These are phyloP conservation scores for Drosophila azteca DNA, from an alignment of 1,140 invertebrate genomes.

Conservation along the genomic window DNA sequence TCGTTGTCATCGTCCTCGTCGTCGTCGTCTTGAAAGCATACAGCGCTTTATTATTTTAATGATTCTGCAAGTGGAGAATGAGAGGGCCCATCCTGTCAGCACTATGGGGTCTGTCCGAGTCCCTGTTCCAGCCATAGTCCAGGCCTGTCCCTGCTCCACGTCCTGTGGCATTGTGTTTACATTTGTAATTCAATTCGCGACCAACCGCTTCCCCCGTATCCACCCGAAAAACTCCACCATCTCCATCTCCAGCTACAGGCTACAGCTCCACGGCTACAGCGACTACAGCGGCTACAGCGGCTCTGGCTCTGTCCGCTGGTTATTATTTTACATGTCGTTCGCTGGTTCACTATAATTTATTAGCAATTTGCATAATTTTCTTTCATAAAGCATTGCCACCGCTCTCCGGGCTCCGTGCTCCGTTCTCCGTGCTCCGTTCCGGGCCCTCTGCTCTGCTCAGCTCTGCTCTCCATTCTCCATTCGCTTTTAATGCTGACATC, in stretches of 20 bases:
- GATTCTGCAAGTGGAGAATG: slow-evolving; percentile 57
- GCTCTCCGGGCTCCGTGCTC: slow-evolving; percentile 45
- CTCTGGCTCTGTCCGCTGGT: slow-evolving; percentile 45
- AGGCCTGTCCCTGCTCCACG: slow-evolving; percentile 21
- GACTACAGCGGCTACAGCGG: neutral
- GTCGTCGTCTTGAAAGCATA: slow-evolving; percentile 52
- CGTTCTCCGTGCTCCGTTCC: slow-evolving; percentile 45
- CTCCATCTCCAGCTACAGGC: slow-evolving; percentile 14
- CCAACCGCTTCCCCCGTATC: slow-evolving; percentile 19
- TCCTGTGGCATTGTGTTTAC: slow-evolving; percentile 67
- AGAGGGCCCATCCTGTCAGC: slow-evolving; percentile 49
- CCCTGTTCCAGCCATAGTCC: slow-evolving; percentile 3
- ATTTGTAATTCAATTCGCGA: slow-evolving; percentile 79
- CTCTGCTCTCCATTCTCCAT: slow-evolving; percentile 21
- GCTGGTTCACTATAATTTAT: slow-evolving; percentile 80
- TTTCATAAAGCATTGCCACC: slow-evolving; percentile 72
- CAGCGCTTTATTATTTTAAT: slow-evolving; percentile 76
- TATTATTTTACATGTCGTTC: slow-evolving; percentile 81
- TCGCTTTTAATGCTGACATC: slow-evolving; percentile 59
- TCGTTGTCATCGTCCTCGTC: slow-evolving; percentile 51
- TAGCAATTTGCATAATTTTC: slow-evolving; percentile 83
- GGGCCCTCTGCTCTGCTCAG: slow-evolving; percentile 9
- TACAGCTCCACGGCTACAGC: no score
- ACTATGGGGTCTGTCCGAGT: slow-evolving; percentile 9
- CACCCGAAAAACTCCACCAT: slow-evolving; percentile 11